Conservation (phyloP, 2,797 vertebrate genomes). For the Phyllotis vaccarum region DNA sequence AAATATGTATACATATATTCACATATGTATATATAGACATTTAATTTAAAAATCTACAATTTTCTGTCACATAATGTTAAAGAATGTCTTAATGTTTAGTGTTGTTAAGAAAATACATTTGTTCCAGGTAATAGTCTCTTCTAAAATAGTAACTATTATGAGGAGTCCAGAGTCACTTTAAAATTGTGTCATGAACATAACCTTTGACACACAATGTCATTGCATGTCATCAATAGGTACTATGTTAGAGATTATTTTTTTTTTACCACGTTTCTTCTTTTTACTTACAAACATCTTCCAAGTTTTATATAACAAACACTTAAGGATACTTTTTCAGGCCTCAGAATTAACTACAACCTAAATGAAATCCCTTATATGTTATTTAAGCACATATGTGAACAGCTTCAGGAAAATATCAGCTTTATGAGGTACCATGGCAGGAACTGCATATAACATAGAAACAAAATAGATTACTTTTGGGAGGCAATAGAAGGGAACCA, state of each 20-base stretch:
- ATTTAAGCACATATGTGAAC: background rate
- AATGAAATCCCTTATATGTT: background rate
- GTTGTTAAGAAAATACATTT: background rate
- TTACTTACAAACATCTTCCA: background rate
- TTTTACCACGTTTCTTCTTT: background rate
- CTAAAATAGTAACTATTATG: background rate
- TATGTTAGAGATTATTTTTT: background rate
- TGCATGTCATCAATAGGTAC: background rate
- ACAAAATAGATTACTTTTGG: background rate
- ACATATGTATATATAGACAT: background rate
- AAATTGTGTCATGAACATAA: background rate
- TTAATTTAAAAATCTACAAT: background rate
- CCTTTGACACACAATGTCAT: background rate
- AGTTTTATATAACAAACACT: background rate
- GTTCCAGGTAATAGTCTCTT: background rate
- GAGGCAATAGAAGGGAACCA: no score
- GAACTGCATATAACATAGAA: background rate
- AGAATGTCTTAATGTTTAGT: background rate
- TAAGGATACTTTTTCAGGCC: background rate
- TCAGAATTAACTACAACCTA: background rate
- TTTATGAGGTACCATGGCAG: background rate
- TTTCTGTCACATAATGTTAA: background rate
- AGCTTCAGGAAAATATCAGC: background rate
- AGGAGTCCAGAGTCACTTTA: background rate
- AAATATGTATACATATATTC: no score